Evolutionary conservation across 2,113 vertebrate genomes (phyloP).

Genomic region (Pycnonotus jocosus): DNA sequence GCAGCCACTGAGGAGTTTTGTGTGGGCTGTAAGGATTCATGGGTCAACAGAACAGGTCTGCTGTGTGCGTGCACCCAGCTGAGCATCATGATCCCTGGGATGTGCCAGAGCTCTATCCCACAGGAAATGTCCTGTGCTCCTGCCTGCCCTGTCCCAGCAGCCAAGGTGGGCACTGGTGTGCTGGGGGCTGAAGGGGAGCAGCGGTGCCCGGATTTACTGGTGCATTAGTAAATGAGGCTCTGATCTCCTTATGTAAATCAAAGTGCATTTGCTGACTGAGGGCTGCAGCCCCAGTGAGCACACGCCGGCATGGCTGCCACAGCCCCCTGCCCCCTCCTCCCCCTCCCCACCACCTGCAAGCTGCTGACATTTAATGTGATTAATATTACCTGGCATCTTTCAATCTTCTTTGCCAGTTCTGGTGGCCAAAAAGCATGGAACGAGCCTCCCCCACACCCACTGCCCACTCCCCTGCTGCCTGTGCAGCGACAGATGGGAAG

Average conservation of each 20-base stretch:
- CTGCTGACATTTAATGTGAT: constrained; percentile 31
- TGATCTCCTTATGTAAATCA: constrained; percentile 43
- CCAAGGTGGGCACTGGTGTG: not conserved
- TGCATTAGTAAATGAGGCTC: constrained; percentile 23
- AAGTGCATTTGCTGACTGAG: not conserved
- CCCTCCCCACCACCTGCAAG: not conserved
- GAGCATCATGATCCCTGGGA: not conserved
- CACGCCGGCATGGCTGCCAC: not conserved
- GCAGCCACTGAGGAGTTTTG: not conserved
- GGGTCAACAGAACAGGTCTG: not conserved
- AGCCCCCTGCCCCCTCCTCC: not conserved
- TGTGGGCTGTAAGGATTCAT: not conserved
- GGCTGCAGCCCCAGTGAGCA: not conserved
- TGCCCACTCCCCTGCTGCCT: constrained; percentile 48
- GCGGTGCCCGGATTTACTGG: rapidly evolving
- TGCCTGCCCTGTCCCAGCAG: not conserved
- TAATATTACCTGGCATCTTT: constrained; percentile 48
- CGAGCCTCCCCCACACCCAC: constrained; percentile 10
- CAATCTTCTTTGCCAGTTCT: not conserved
- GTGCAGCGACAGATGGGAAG: constrained; percentile 31
- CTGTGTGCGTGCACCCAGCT: rapidly evolving
- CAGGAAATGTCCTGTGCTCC: not conserved
- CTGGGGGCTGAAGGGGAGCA: rapidly evolving
- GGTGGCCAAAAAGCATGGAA: not conserved
- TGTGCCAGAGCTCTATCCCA: rapidly evolving